Base-by-base conservation (phyloP, 1,140 invertebrate species). In the Pentalonia nigronervosa region DNA sequence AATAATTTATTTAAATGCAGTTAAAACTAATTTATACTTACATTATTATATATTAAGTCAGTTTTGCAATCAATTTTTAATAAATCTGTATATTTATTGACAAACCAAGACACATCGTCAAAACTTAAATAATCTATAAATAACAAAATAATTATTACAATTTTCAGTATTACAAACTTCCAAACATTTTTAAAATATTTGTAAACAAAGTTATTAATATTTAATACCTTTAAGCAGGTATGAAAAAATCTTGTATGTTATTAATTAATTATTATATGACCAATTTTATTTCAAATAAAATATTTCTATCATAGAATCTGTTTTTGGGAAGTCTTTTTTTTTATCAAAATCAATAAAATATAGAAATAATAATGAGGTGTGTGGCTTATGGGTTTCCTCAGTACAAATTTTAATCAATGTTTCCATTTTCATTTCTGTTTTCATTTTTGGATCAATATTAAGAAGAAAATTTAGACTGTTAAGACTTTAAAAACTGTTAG, bases 81-180 rank as follows among this genome's bases (percentile, higher is more conserved):
- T 93, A 93, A 84, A 36, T 93, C 81, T 45, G 34, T 84, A 56
- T 83, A 93, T 86, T 93, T 93, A 86, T 93, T 93, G 23, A 93
- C 34, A 25, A 93, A 93, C 91, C 91, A 93, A 83, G 91, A 50
- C 7, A 93, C 76, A 86, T 93, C 91, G 30, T 93, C 76, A 53
- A 93, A 53, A 34, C 84, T 83, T 50, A 93, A 50, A 93, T 93
- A 93, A 45, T 86, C 91, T 93, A 91, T 41, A 90, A 56, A 60
- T 36, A 9, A 36, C 20, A 36, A 60, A 7, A 56, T 21, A 90
- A 56, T 90, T n/a, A 88, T 45, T 45, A 48, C 60, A 30, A 67
- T 30, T 67, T 67, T 30, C 30, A 67, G 60, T 14, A 67, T 67
- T 67, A 67, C 9, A 67, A 30, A 30, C 25, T 67, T 30, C 30